Percentiles rank a stretch among this genome's conserved stretches.
Evolutionary conservation across 2,113 vertebrate species (phyloP).

Genomic region (Pedionomus torquatus): DNA sequence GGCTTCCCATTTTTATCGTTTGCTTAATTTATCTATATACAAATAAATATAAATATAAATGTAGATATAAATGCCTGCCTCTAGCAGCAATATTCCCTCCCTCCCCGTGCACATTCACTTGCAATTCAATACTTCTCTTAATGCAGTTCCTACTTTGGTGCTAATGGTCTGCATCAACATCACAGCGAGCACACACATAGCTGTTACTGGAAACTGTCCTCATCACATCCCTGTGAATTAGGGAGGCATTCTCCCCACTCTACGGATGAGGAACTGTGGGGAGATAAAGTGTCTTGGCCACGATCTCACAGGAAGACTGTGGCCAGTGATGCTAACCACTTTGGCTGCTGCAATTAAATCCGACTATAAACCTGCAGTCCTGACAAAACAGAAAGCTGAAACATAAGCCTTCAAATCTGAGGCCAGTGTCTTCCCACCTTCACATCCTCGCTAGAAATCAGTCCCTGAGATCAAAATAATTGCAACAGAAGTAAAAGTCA

Average conservation of each 20-base stretch:
- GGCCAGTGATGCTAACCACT: not conserved
- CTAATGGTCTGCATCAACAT: constrained; percentile 6
- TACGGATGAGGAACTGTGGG: not conserved
- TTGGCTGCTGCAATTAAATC: not conserved
- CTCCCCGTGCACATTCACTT: not conserved
- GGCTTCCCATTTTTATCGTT: not conserved
- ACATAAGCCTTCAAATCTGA: not conserved
- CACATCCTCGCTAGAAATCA: not conserved
- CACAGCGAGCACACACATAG: not conserved
- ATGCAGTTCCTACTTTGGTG: not conserved
- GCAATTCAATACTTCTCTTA: not conserved
- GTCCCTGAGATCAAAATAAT: not conserved
- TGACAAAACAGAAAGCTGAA: not conserved
- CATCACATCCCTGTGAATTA: not conserved
- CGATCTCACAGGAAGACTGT: not conserved
- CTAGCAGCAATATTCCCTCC: not conserved
- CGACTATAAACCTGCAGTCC: not conserved
- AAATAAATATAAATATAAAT: not conserved
- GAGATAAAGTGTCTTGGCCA: not conserved
- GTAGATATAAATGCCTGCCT: not conserved
- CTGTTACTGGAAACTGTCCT: not conserved
- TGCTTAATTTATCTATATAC: not conserved
- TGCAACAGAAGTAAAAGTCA: not conserved
- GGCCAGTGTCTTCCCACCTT: not conserved
- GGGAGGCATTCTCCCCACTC: not conserved